Evolutionary conservation across 2,113 vertebrate genomes (phyloP), one percentile per base, ranked within the genome.

Genomic region (Amphiprion percula): DNA sequence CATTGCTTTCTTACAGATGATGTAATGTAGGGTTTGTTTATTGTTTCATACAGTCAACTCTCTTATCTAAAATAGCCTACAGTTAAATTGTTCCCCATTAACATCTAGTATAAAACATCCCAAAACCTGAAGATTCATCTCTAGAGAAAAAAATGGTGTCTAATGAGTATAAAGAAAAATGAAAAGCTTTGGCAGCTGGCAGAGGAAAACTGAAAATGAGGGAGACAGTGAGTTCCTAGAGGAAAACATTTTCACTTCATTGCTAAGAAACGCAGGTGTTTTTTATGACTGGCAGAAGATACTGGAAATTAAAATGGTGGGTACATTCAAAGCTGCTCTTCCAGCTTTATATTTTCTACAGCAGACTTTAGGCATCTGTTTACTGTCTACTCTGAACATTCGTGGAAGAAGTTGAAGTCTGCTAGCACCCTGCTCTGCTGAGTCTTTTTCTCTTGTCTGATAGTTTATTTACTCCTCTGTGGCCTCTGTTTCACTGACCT

Each of bases 391-490:
- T 52, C 28, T 24, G 19, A 62, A 24, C 55, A 33, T 24, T 24
- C 28, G 41, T 10, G 37, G 56, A 68, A 76, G 24, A 80, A 59
- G 54, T 10, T 41, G 10, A 28, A 11, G 30, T 70, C 66, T 75
- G 24, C 30, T 26, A 24, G 30, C 56, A 58, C 19, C 3, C 2
- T 21, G 52, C 64, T 24, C 54, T 68, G 33, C 50, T 64, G 2
- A 66, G 21, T 50, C 37, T 39, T 64, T 53, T 30, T 39, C 65
- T 67, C 39, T 14, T 0, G 59, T 54, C 60, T 50, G 16, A 69
- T 23, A 64, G 50, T 60, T 62, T 62, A n/a, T 72, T 75, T 54
- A 30, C 14, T 0, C 4, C 2, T 61, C 39, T 55, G 0, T 46
- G 50, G 23, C 49, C 39, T 77, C 21, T 4, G 4, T 74, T 65